A percentile compares a stretch with the other conserved stretches of the same genome.
Evolutionary conservation across 2,888 invertebrate genomes (phyloP).

Genomic region (Osedax frankpressi): DNA sequence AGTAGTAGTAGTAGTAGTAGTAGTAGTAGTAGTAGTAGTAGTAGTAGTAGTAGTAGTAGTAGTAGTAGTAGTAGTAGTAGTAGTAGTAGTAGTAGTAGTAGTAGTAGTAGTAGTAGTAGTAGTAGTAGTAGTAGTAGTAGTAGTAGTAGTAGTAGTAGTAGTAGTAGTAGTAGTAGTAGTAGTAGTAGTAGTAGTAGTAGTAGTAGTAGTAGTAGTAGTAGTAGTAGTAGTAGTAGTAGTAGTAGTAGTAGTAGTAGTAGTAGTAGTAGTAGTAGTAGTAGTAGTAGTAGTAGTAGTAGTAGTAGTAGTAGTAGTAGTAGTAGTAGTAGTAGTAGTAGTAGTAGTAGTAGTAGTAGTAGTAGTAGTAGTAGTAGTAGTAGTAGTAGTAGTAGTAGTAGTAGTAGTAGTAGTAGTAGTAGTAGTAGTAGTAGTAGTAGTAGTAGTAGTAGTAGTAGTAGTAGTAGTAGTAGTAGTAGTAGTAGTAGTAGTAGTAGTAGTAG

Average conservation of each 20-base stretch:
- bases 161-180: neutral
- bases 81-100: neutral
- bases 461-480: conserved; percentile 2
- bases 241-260: neutral
- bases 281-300: conserved; percentile 1
- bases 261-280: neutral
- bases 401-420: conserved; percentile 7
- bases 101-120: neutral
- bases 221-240: neutral
- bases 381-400: conserved; percentile 2
- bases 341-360: neutral
- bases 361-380: conserved; percentile 7
- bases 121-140: neutral
- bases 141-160: neutral
- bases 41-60: conserved; percentile 7
- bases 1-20: conserved; percentile 2
- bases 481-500: conserved; percentile 2
- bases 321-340: neutral
- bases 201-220: neutral
- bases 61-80: conserved; percentile 3
- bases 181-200: neutral
- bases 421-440: conserved; percentile 7
- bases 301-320: neutral
- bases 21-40: conserved; percentile 7
- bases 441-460: conserved; percentile 2